Percentiles rank a stretch among this genome's conserved stretches.
These are phyloP conservation scores for Meloidogyne exigua DNA, from an alignment of 1,140 invertebrate genomes.

Conservation along the genomic window DNA sequence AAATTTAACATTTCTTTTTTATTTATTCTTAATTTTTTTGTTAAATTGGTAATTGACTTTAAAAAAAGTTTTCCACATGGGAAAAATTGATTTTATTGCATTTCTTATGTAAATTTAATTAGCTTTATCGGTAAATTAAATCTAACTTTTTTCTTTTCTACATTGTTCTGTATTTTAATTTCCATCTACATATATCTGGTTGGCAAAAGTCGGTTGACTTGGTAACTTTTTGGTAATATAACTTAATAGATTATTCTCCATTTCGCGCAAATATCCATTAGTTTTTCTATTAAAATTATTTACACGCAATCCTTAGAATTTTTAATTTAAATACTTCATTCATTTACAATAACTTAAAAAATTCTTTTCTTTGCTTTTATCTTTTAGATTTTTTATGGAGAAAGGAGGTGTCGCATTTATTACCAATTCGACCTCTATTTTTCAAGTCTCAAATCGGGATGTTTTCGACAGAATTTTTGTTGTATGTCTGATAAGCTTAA, in stretches of 20 bases:
- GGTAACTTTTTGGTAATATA: neutral
- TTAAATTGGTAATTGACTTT: neutral
- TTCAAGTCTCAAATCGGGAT: conserved; percentile 61
- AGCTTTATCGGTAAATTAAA: neutral
- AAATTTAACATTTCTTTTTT: neutral
- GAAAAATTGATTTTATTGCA: neutral
- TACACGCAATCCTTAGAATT: neutral
- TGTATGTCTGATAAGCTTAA: conserved; percentile 75
- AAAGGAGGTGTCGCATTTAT: neutral
- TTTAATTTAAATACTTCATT: neutral
- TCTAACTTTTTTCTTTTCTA: neutral
- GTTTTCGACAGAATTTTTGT: conserved; percentile 77
- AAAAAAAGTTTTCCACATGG: neutral
- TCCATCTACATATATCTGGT: neutral
- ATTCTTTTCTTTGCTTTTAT: neutral
- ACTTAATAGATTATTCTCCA: neutral
- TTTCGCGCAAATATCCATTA: neutral
- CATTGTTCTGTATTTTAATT: neutral
- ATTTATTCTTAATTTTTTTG: neutral
- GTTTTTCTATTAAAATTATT: neutral
- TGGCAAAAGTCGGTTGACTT: neutral
- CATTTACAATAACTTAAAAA: neutral
- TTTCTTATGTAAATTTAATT: neutral
- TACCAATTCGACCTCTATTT: neutral
- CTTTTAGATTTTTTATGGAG: neutral